Evolutionary conservation across 2,113 vertebrate species (phyloP).

Genomic region (Hippocampus comes): DNA sequence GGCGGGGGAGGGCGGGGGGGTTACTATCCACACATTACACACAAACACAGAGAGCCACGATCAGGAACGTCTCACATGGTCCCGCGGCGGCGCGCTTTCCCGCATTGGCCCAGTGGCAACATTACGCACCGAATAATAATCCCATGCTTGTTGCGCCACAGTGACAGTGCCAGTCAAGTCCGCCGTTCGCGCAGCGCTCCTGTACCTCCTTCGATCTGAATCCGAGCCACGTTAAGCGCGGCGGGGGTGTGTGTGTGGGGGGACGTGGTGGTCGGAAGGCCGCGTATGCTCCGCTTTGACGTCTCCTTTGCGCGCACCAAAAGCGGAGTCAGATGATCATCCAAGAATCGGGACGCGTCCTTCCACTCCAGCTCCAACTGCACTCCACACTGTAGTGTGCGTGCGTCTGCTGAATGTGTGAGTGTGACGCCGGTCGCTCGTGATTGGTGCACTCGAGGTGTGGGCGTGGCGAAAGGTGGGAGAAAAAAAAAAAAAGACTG

Average conservation of each 20-base stretch:
- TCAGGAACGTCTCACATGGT: conserved; percentile 75
- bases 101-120: conserved; percentile 65
- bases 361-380: background rate
- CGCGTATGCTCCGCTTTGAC: background rate
- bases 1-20: background rate
- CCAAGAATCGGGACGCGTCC: conserved; percentile 18
- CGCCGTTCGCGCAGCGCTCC: conserved; percentile 52
- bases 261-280: background rate
- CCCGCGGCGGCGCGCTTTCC: conserved; percentile 58
- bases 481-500: no score
- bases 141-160: conserved; percentile 63
- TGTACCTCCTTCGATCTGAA: conserved; percentile 25
- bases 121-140: conserved; percentile 68
- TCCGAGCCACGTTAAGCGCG: conserved; percentile 21
- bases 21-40: conserved; percentile 51
- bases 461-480: conserved; percentile 4
- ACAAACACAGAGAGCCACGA: conserved; percentile 74
- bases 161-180: conserved; percentile 44
- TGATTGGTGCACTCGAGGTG: conserved; percentile 6
- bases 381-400: background rate
- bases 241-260: background rate
- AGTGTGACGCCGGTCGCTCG: conserved; percentile 1
- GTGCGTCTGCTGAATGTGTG: background rate
- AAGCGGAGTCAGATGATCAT: conserved; percentile 19
- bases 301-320: conserved; percentile 14